Conservation (phyloP, 2,797 vertebrate species). For the Squalus acanthias region DNA sequence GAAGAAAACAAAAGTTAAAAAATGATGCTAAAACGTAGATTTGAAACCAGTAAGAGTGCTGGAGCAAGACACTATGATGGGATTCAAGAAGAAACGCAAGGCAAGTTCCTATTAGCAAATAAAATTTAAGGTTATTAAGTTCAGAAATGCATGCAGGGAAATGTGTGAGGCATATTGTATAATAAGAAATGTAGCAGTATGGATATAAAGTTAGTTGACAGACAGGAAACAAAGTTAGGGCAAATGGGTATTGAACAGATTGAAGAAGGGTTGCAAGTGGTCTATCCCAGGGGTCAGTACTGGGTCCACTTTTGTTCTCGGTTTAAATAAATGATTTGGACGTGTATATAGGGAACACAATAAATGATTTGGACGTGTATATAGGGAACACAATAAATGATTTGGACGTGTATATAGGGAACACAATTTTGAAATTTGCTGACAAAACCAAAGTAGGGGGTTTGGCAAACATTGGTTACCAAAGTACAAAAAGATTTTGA, state of each 20-base stretch:
- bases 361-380: not conserved
- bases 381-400: not conserved
- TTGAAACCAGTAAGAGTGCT: not conserved
- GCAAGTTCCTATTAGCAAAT: not conserved
- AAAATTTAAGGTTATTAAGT: not conserved
- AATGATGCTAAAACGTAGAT: not conserved
- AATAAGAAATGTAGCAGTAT: not conserved
- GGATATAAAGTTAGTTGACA: not conserved
- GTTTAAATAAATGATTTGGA: not conserved
- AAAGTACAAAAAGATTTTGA: not conserved
- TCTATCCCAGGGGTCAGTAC: not conserved
- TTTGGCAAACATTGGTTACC: not conserved
- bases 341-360: not conserved
- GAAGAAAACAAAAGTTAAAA: slow-evolving; percentile 4
- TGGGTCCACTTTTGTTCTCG: not conserved
- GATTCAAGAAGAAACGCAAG: not conserved
- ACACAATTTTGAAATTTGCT: not conserved
- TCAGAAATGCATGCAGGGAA: not conserved
- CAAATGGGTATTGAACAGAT: not conserved
- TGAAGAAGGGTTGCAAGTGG: not conserved
- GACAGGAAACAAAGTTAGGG: not conserved
- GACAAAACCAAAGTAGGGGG: not conserved
- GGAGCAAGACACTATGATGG: not conserved
- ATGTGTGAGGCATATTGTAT: not conserved
- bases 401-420: not conserved